Evolutionary conservation across 2,797 vertebrate species (phyloP).

Genomic region (Enteromius argenteus): DNA sequence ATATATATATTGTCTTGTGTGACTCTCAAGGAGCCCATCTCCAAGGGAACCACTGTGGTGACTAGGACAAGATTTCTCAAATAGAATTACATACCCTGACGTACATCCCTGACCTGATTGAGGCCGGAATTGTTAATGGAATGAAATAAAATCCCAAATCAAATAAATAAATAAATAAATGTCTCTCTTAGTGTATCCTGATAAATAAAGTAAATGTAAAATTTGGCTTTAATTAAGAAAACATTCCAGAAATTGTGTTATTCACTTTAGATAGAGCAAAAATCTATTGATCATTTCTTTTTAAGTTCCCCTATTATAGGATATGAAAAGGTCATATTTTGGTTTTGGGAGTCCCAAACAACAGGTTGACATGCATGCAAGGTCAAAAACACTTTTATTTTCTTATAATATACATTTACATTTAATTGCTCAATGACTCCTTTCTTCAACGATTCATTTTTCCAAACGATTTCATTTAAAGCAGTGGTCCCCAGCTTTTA

Average conservation of each 20-base stretch:
- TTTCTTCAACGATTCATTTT: too few species aligned
- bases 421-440: too few species aligned
- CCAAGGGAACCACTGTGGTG: not conserved
- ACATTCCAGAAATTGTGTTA: not conserved
- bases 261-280: not conserved
- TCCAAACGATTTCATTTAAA: too few species aligned
- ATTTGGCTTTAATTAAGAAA: not conserved
- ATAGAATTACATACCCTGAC: not conserved
- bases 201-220: not conserved
- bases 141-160: not conserved
- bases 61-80: not conserved
- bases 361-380: too few species aligned
- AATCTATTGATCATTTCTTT: not conserved
- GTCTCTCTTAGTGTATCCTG: not conserved
- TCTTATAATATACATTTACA: too few species aligned
- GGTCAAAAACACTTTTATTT: too few species aligned
- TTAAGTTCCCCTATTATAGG: not conserved
- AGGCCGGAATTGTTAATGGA: not conserved
- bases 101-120: slow-evolving; percentile 10
- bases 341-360: too few species aligned
- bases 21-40: slow-evolving; percentile 23
- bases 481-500: too few species aligned
- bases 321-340: too few species aligned
- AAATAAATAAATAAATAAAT: not conserved
- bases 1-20: slow-evolving; percentile 12